A percentile compares a stretch with the other conserved stretches of the same genome.
Conservation (phyloP, 2,888 invertebrate genomes). For the Hypolimnas misippus region DNA sequence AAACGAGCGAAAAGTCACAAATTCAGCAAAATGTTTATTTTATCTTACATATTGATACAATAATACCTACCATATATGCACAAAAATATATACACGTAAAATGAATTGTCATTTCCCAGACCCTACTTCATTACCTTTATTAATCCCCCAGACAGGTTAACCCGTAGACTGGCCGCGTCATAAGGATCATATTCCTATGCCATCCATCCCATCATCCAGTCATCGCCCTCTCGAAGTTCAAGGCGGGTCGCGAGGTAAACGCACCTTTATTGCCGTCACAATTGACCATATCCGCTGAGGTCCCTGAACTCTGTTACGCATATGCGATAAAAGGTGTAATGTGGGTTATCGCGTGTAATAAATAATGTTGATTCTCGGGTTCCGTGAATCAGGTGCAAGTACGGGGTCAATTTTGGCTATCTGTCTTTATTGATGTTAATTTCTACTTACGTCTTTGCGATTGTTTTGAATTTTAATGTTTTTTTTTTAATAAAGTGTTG, state of each 20-base stretch:
- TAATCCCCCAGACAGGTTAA: constrained; percentile 38
- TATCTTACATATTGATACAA: too few species aligned
- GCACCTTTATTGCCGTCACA: constrained; percentile 72
- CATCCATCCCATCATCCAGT: constrained; percentile 23
- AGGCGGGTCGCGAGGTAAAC: constrained; percentile 72
- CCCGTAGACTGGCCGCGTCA: constrained; percentile 20
- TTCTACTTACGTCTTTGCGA: background rate
- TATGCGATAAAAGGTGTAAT: constrained; percentile 50
- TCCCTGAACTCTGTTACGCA: constrained; percentile 54
- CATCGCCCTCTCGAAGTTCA: constrained; percentile 61
- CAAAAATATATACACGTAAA: too few species aligned
- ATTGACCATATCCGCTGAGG: constrained; percentile 69
- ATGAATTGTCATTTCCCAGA: background rate
- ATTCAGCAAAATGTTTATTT: too few species aligned
- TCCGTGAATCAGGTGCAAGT: constrained; percentile 2
- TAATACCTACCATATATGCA: too few species aligned
- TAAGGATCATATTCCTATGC: constrained; percentile 39
- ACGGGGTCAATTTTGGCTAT: background rate
- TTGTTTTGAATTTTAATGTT: background rate
- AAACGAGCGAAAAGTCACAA: too few species aligned
- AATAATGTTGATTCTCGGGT: background rate
- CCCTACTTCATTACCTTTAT: constrained; percentile 23
- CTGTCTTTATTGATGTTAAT: background rate
- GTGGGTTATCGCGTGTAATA: constrained; percentile 36
- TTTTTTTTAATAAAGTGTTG: too few species aligned